These are phyloP conservation scores for Lysiphlebus fabarum DNA, from an alignment of 1,140 invertebrate species.

Conservation along the genomic window DNA sequence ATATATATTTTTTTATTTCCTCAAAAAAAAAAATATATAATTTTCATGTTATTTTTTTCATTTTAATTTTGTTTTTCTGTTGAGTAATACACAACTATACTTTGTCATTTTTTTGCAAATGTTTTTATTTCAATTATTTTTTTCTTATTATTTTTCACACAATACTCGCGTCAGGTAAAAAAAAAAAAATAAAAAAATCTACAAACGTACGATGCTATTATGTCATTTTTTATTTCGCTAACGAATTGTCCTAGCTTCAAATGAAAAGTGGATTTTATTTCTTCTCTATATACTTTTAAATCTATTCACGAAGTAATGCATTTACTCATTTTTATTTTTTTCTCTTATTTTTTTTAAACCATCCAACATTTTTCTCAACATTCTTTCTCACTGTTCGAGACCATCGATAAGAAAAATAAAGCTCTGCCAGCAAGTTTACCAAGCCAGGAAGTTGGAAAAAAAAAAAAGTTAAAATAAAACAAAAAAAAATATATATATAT, in stretches of 20 bases:
- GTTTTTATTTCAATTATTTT: no score
- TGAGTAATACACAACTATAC: no score
- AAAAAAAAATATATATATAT: background rate
- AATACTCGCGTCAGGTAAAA: no score
- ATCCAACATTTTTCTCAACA: no score
- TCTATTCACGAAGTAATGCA: background rate
- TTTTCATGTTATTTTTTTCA: no score
- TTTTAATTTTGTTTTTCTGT: no score
- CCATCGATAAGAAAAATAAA: constrained; percentile 6
- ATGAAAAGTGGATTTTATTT: constrained; percentile 7
- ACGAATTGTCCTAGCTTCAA: constrained; percentile 2
- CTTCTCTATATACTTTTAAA: constrained; percentile 5
- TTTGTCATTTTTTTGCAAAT: no score
- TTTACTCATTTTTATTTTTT: background rate
- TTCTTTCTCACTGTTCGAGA: no score
- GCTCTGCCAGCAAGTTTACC: background rate
- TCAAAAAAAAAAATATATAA: no score
- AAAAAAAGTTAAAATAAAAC: constrained; percentile 4
- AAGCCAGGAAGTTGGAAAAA: background rate
- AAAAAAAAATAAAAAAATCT: no score
- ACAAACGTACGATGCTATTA: background rate
- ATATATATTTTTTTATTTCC: no score
- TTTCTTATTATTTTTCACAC: no score
- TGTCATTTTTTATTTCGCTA: background rate
- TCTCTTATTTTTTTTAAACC: background rate